Evolutionary conservation across 2,888 invertebrate species (phyloP).

Genomic region (Altica lythri): DNA sequence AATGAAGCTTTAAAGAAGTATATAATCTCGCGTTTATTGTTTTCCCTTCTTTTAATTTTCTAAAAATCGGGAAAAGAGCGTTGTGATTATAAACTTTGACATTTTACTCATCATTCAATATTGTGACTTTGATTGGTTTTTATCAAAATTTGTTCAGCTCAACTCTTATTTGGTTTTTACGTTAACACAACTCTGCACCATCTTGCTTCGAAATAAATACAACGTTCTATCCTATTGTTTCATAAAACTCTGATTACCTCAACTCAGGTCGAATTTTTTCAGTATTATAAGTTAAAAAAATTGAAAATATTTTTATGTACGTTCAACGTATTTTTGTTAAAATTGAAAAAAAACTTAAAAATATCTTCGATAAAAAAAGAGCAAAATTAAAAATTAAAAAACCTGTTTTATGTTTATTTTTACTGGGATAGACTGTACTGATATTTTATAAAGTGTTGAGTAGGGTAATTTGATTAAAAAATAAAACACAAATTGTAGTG

Average conservation of each 20-base stretch:
- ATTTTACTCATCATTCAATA: constrained; percentile 41
- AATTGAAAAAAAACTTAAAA: too few relatives aligned
- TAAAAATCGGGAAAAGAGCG: constrained; percentile 15
- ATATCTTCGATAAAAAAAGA: constrained; percentile 14
- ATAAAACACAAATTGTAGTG: constrained; percentile 42
- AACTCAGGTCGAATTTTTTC: too few relatives aligned
- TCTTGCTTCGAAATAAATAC: background rate
- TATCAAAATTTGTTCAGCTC: too few relatives aligned
- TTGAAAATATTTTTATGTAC: too few relatives aligned
- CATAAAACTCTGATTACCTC: too few relatives aligned
- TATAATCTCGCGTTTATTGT: constrained; percentile 28
- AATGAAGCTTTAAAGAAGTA: constrained; percentile 36
- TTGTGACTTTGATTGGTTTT: constrained; percentile 22
- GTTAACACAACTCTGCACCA: background rate
- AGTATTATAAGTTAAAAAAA: constrained; percentile 16
- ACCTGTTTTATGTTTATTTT: background rate
- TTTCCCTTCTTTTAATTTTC: constrained; percentile 21
- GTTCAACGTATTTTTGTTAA: too few relatives aligned
- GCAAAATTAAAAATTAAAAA: constrained; percentile 10
- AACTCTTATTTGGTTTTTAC: background rate
- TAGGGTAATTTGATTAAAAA: too few relatives aligned
- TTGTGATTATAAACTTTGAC: constrained; percentile 34
- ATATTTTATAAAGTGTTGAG: too few relatives aligned
- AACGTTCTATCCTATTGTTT: background rate
- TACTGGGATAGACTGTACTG: too few relatives aligned